Conservation (phyloP, 2,113 vertebrate species). For the Lepus americanus region DNA sequence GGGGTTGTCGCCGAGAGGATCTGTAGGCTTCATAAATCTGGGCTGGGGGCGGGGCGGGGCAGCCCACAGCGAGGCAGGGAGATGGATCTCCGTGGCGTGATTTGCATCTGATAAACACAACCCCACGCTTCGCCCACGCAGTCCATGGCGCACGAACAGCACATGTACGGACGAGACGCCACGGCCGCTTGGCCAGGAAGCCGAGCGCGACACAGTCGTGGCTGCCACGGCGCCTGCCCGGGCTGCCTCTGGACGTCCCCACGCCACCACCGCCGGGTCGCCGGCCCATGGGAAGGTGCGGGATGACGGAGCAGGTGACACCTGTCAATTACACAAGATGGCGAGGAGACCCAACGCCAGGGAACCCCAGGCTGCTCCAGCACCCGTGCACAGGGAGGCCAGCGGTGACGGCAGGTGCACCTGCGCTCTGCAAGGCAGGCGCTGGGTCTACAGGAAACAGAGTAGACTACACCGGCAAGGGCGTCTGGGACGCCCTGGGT, state of each 20-base stretch:
- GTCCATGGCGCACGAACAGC: slow-evolving; percentile 5
- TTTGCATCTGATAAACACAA: slow-evolving; percentile 43
- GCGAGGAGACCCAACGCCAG: background rate
- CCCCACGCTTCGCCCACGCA: background rate
- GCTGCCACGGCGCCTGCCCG: background rate
- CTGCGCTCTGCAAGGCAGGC: too few species aligned
- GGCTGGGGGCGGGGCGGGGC: background rate
- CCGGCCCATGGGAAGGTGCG: background rate
- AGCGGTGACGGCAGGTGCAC: background rate
- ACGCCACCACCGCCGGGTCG: too few species aligned
- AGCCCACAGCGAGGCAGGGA: slow-evolving; percentile 36
- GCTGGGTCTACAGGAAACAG: too few species aligned
- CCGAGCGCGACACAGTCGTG: rapidly evolving
- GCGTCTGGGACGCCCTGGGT: background rate
- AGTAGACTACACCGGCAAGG: too few species aligned
- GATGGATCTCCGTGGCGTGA: background rate
- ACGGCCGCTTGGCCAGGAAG: background rate
- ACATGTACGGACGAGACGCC: background rate
- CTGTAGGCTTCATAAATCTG: slow-evolving; percentile 67
- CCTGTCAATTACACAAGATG: background rate
- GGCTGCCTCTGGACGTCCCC: background rate
- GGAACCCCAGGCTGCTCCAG: background rate
- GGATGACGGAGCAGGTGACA: background rate
- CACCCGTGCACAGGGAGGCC: rapidly evolving
- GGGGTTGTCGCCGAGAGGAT: slow-evolving; percentile 71